Evolutionary conservation across 1,140 invertebrate genomes (phyloP).

Genomic region (Dinothrombium tinctorium): DNA sequence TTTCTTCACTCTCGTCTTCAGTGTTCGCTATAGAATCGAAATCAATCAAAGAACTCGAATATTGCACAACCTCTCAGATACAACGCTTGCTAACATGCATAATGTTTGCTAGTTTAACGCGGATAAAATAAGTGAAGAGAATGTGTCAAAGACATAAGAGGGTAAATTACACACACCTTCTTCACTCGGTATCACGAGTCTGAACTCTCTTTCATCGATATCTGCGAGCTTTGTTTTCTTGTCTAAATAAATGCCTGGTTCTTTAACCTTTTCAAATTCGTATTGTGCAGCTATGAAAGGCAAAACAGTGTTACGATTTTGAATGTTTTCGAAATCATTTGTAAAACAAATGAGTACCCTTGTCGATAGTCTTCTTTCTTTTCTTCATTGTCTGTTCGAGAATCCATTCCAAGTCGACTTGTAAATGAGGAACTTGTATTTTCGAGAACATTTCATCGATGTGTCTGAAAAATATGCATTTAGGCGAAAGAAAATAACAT

Average conservation of each 20-base stretch:
- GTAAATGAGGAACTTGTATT: constrained; percentile 21
- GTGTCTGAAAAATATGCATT: no score
- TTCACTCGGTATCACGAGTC: constrained; percentile 19
- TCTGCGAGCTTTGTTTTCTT: constrained; percentile 20
- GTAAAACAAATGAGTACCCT: no score
- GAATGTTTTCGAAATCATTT: no score
- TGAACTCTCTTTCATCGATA: constrained; percentile 23
- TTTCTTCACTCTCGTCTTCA: not conserved
- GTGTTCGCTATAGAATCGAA: not conserved
- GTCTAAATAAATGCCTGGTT: constrained; percentile 22
- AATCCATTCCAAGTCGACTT: constrained; percentile 22
- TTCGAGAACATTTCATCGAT: constrained; percentile 24
- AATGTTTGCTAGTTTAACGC: no score
- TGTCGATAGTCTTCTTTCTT: constrained; percentile 14
- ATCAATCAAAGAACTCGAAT: not conserved
- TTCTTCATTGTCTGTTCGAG: constrained; percentile 22
- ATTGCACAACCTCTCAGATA: no score
- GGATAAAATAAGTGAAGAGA: no score
- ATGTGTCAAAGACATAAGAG: not conserved
- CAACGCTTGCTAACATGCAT: no score
- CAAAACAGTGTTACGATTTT: no score
- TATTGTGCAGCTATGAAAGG: no score
- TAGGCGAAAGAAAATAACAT: constrained; percentile 4
- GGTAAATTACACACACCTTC: constrained; percentile 19
- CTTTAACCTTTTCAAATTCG: constrained; percentile 22